Evolutionary conservation across 2,888 invertebrate genomes (phyloP).

Genomic region (Thalpophila matura): DNA sequence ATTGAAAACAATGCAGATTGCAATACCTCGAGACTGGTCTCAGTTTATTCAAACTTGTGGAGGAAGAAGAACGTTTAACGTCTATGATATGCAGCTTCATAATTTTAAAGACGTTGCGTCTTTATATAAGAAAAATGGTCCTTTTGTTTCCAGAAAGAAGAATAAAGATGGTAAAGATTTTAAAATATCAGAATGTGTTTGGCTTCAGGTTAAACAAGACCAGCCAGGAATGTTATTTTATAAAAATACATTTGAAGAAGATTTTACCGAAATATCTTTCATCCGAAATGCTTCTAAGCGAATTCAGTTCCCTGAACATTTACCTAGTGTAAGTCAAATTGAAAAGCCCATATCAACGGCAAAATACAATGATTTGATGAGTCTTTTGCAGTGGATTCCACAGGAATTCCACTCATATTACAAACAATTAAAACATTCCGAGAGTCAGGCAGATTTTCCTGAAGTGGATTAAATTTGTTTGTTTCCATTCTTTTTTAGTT

Average conservation of each 20-base stretch:
- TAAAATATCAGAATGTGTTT: slow-evolving; percentile 2
- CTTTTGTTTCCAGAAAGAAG: slow-evolving; percentile 1
- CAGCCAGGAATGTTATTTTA: not conserved
- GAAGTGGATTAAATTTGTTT: too few relatives aligned
- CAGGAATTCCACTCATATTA: not conserved
- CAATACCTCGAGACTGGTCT: not conserved
- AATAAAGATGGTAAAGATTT: slow-evolving; percentile 2
- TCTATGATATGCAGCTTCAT: not conserved
- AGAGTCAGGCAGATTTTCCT: too few relatives aligned
- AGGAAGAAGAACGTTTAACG: not conserved
- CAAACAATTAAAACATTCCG: too few relatives aligned
- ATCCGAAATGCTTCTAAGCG: too few relatives aligned
- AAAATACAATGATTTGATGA: slow-evolving; percentile 1
- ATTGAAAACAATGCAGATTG: slow-evolving; percentile 1
- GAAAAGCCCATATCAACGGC: too few relatives aligned
- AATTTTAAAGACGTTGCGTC: not conserved
- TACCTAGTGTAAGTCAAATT: too few relatives aligned
- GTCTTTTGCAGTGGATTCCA: not conserved
- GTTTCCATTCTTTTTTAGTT: too few relatives aligned
- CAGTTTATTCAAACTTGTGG: not conserved
- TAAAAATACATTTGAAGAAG: not conserved
- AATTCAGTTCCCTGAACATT: too few relatives aligned
- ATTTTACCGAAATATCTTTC: too few relatives aligned
- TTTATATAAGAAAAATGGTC: slow-evolving; percentile 3
- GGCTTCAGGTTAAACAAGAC: not conserved